Evolutionary conservation across 2,113 vertebrate genomes (phyloP).

Genomic region (Perca schrenkii): DNA sequence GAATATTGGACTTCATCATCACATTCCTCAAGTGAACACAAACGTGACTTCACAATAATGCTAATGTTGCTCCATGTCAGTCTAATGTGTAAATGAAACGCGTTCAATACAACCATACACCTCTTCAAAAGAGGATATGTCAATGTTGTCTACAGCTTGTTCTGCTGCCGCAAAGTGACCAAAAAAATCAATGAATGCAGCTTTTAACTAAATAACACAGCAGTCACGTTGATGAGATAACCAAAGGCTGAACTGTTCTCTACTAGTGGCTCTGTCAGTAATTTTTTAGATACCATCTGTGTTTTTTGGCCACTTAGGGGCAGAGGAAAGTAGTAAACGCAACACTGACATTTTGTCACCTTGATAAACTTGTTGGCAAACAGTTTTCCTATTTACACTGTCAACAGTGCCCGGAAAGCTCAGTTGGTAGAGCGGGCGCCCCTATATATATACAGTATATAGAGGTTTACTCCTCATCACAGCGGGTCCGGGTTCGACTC

Average conservation of each 20-base stretch:
- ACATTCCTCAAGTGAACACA: neutral
- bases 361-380: neutral
- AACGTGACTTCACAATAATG: neutral
- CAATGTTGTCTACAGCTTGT: neutral
- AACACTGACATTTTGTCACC: neutral
- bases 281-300: conserved; percentile 4
- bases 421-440: too few relatives aligned
- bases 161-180: neutral
- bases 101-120: neutral
- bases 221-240: neutral
- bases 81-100: neutral
- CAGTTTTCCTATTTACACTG: too few relatives aligned
- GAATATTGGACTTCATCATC: neutral
- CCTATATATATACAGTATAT: too few relatives aligned
- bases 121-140: neutral
- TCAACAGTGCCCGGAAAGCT: too few relatives aligned
- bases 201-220: neutral
- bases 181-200: neutral
- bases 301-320: too few relatives aligned
- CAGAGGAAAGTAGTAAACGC: neutral
- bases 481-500: too few relatives aligned
- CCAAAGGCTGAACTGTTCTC: neutral
- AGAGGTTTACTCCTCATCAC: too few relatives aligned
- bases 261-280: too few relatives aligned
- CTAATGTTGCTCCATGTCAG: neutral